Base-by-base conservation (phyloP, 2,113 vertebrate genomes). In the Ellobius talpinus region DNA sequence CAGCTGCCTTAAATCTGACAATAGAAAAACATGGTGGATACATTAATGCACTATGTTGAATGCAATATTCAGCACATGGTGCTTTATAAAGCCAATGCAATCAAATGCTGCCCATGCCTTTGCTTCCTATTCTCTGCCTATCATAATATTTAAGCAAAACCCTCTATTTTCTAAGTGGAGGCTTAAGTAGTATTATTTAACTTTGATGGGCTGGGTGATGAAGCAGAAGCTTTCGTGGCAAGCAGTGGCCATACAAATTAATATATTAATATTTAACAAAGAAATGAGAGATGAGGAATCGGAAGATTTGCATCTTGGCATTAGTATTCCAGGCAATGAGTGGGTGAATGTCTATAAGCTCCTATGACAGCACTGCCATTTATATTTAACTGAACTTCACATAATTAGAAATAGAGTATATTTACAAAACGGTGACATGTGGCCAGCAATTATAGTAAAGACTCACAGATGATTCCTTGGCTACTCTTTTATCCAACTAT, bases 251-350 rank as follows among this genome's bases (percentile, higher is more conserved):
- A 93, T 66, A 96, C 74, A 95, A 96, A 95, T 97, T 95, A 97
- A 81, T 81, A 79, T 36, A 95, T 93, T 97, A 93, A 96, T 92
- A 93, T 91, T 96, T 97, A 97, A 97, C 76, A 91, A 92, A 92
- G 89, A 93, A 95, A 93, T 61, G 17, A 63, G 36, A 73, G 7
- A 72, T 73, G 86, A 95, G 85, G 50, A 72, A 88, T 45, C 5
- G 23, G 19, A n/a, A 73, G 78, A 88, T 66, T 70, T 86, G 70
- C 7, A 42, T 91, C 78, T 42, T 86, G 45, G 31, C 58, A 33
- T 95, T 61, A 87, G 73, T 55, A 76, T 36, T 85, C 90, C 42
- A 85, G 33, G 31, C 50, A 39, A 0, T 8, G 72, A 58, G 29
- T 39, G 2, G 11, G 39, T 19, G n/a, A 76, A 19, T 76, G 76